Base-by-base conservation (phyloP, 2,888 invertebrate species). In the Fragum fragum region DNA sequence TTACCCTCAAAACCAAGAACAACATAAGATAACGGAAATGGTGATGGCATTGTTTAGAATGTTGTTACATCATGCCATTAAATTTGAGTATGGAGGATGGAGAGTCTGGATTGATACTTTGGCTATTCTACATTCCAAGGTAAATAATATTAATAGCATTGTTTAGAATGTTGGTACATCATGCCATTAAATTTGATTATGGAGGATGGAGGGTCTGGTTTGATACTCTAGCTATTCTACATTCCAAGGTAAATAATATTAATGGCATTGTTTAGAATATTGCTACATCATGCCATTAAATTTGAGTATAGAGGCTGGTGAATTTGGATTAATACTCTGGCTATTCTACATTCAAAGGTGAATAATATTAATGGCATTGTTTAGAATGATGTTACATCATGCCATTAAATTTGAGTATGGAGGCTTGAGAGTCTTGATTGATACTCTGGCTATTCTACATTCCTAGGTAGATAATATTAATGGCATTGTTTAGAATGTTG, bases 141-240 rank as follows among this genome's bases (percentile, higher is more conserved):
- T 98, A 93, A 93, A 92, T 52, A 32, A 36, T 36, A 9, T 6
- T 9, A 36, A 36, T 36, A 6, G 32, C 98, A 0, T 95, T 99
- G 89, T 99, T 99, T 95, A 96, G 98, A 21, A 99, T 99, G 98
- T 95, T 99, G 81, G 95, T 99, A 61, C 99, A 99, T 94, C 99
- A 99, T 95, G 99, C 99, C 55, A 98, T 99, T 90, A 99, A 99
- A 94, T 98, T 98, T 92, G 99, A 99, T 95, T 99, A 99, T 93
- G 99, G 99, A 6, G 99, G 99, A 21, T 99, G 99, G 99, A 95
- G 99, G 82, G 99, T 99, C 23, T 99, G 99, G 99, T 99, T 99
- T 6, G 99, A 99, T 94, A 99, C 99, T 0, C 95, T 99, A 81
- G 99, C 99, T 59, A 99, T 99, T 92, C 98, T 99, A 1, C 99